Percentiles rank a stretch among this genome's conserved stretches.
Conservation (phyloP, 2,797 vertebrate species). For the Gambelia wislizenii region DNA sequence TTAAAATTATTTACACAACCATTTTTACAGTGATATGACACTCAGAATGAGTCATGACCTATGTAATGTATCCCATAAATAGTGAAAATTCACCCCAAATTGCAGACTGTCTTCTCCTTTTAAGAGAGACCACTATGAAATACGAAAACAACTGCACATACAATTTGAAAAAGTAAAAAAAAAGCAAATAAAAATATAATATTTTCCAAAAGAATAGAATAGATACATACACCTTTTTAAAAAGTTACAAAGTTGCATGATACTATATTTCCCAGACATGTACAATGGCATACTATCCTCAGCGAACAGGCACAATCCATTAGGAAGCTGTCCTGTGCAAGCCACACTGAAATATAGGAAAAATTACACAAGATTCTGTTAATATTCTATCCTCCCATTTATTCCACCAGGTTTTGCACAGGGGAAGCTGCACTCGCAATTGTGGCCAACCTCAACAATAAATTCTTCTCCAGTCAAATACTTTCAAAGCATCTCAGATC, state of each 20-base stretch:
- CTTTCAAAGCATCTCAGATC: slow-evolving; percentile 70
- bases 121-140: slow-evolving; percentile 68
- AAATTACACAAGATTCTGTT: not conserved
- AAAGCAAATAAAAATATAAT: slow-evolving; percentile 84
- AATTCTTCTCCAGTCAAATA: slow-evolving; percentile 63
- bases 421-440: not conserved
- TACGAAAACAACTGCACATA: slow-evolving; percentile 82
- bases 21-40: slow-evolving; percentile 77
- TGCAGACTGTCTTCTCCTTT: slow-evolving; percentile 66
- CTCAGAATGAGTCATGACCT: slow-evolving; percentile 65
- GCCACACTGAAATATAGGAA: not conserved
- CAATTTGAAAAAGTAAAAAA: slow-evolving; percentile 81
- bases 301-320: slow-evolving; percentile 62
- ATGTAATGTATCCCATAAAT: slow-evolving; percentile 59
- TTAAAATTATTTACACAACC: slow-evolving; percentile 73
- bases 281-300: slow-evolving; percentile 82
- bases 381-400: not conserved
- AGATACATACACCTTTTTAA: slow-evolving; percentile 84
- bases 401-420: not conserved
- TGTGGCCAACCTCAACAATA: slow-evolving; percentile 59
- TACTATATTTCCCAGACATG: slow-evolving; percentile 77
- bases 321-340: not conserved
- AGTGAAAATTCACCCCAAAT: slow-evolving; percentile 71
- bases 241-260: slow-evolving; percentile 73
- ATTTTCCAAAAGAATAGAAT: slow-evolving; percentile 81